Evolutionary conservation across 1,140 invertebrate genomes (phyloP), one percentile per base, ranked within the genome.

Genomic region (Drosophila virilis): DNA sequence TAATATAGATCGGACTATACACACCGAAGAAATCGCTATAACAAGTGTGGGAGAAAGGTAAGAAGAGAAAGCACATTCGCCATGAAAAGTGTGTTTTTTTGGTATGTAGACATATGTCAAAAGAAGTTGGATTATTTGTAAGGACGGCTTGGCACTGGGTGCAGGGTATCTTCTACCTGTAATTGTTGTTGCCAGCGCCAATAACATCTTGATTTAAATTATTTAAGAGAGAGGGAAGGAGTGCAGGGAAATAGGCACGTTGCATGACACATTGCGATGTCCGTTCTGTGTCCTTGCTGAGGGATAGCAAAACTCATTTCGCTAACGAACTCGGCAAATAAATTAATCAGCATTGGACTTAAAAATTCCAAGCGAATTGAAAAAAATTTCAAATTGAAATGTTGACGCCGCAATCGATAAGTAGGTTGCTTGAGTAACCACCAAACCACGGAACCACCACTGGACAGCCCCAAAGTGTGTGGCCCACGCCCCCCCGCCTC

Each of bases 121-220:
- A 28, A 28, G 4, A 28, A 28, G 4, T 28, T 28, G 4, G 5
- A 28, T 5, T 5, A 28, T 28, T 28, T 5, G 22, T 5, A 5
- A 28, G 0, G 22, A 28, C 22, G 5, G 4, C 22, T 28, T 28
- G 22, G 0, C 22, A 0, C 22, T 28, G 22, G 22, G 22, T 28
- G 22, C 22, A 28, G 22, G 22, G 22, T 28, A 28, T 5, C 22
- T 28, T 3, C 3, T 28, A 28, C 4, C 51, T 54, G 50, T 74
- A 60, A 61, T 71, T 75, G 55, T 74, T 67, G 71, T 77, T 74
- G 62, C 77, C 54, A 64, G 33, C 64, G 59, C 51, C 48, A 75
- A 75, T 57, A 68, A 74, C 67, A 76, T 88, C 83, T 71, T 38
- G 79, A 83, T 88, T 82, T 88, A 77, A 86, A 88, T 86, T 83